A percentile compares a stretch with the other conserved stretches of the same genome.
Evolutionary conservation across 2,113 vertebrate genomes (phyloP).

Genomic region (Aldabrachelys gigantea): DNA sequence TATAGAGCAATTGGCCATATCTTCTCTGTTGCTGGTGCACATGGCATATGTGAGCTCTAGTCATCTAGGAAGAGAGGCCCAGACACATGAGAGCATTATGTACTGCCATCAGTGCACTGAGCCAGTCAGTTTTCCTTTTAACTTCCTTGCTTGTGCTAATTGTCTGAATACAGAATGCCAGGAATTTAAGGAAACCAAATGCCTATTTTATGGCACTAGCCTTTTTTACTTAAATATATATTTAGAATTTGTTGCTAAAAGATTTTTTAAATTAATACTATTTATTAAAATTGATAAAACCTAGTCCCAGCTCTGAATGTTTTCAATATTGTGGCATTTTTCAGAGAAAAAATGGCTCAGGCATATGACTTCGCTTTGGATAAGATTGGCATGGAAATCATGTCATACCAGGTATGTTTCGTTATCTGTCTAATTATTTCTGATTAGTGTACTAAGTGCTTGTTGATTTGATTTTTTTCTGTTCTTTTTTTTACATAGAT

Average conservation of each 20-base stretch:
- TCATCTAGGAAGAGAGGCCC: background rate
- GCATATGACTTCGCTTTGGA: constrained; percentile 99
- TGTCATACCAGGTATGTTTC: constrained; percentile 96
- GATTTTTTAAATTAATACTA: constrained; percentile 45
- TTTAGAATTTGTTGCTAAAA: constrained; percentile 40
- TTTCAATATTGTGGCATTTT: constrained; percentile 65
- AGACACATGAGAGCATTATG: background rate
- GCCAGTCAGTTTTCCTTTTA: background rate
- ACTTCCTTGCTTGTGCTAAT: background rate
- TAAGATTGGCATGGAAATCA: constrained; percentile 99
- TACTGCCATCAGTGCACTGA: background rate
- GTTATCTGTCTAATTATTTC: constrained; percentile 19
- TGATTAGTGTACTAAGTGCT: background rate
- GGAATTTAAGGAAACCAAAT: background rate
- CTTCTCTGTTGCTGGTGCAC: background rate
- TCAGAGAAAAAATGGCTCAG: constrained; percentile 99
- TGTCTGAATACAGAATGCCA: background rate
- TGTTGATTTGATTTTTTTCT: constrained; percentile 37
- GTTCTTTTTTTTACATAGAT: constrained; percentile 86
- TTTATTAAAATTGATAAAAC: constrained; percentile 19
- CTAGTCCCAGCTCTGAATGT: constrained; percentile 45
- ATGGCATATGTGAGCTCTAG: fast-evolving
- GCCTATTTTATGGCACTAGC: background rate
- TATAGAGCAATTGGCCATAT: background rate
- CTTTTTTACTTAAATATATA: background rate